Evolutionary conservation across 2,113 vertebrate genomes (phyloP).

Genomic region (Microtus pennsylvanicus): DNA sequence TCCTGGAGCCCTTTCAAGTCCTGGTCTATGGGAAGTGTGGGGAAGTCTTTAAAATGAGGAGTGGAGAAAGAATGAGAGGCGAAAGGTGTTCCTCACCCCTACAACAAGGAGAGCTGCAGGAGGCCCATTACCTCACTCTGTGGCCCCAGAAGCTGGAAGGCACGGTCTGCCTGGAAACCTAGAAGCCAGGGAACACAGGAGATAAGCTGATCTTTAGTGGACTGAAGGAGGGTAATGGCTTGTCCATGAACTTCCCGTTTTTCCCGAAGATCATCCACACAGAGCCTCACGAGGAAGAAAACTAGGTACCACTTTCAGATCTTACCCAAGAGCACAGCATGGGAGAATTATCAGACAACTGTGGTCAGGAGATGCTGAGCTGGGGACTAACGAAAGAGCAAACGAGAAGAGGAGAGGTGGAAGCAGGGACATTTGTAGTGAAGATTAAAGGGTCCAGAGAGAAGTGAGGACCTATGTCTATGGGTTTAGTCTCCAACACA

Average conservation of each 20-base stretch:
- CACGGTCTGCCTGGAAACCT: neutral
- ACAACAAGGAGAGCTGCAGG: neutral
- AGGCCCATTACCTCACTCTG: neutral
- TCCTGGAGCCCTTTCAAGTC: neutral
- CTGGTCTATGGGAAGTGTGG: neutral
- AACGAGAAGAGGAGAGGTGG: neutral
- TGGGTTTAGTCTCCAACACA: neutral
- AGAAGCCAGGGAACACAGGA: neutral
- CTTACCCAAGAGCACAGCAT: constrained; percentile 22
- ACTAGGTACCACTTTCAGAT: constrained; percentile 1
- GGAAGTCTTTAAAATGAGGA: neutral
- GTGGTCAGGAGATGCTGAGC: neutral
- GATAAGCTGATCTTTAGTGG: neutral
- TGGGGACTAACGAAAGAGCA: neutral
- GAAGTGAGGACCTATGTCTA: neutral
- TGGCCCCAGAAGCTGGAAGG: neutral
- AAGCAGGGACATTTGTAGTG: neutral
- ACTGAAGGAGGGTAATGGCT: constrained; percentile 47
- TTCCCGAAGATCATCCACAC: constrained; percentile 3
- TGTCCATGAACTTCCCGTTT: neutral
- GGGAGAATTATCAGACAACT: neutral
- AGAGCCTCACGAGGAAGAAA: neutral
- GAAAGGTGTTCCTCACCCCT: neutral
- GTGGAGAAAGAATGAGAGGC: neutral
- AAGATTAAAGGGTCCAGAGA: neutral